Evolutionary conservation across 2,888 invertebrate genomes (phyloP).

Genomic region (Lasioglossum marginatum): DNA sequence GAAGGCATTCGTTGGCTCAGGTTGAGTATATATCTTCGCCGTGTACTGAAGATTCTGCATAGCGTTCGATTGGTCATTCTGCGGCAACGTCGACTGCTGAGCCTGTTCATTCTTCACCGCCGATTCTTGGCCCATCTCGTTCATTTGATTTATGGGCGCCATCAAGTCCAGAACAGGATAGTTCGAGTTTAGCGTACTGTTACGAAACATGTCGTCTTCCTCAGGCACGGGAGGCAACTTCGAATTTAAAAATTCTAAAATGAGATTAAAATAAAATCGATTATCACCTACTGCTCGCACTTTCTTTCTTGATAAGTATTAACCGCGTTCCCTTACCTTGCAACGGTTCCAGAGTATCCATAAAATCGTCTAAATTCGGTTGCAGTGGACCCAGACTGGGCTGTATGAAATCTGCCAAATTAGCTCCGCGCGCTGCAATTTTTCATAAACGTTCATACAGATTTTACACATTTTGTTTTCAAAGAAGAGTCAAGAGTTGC

Average conservation of each 20-base stretch:
- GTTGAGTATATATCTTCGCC: constrained; percentile 81
- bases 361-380: constrained; percentile 97
- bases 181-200: constrained; percentile 72
- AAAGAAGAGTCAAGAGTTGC: neutral
- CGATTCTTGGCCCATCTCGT: constrained; percentile 67
- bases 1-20: constrained; percentile 74
- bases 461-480: neutral
- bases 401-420: constrained; percentile 98
- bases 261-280: neutral
- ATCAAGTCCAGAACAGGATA: constrained; percentile 82
- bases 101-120: constrained; percentile 63
- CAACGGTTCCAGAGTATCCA: constrained; percentile 94
- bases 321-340: constrained; percentile 87
- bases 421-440: constrained; percentile 91
- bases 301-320: neutral
- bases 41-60: constrained; percentile 83
- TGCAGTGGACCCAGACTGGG: constrained; percentile 98
- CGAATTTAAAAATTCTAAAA: constrained; percentile 86
- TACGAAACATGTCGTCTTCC: constrained; percentile 85
- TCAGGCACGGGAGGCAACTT: constrained; percentile 88
- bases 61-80: constrained; percentile 70
- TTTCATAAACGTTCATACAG: neutral
- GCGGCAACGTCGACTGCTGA: constrained; percentile 73
- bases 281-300: neutral
- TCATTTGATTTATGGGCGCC: constrained; percentile 79